These are phyloP conservation scores for Argentina silus DNA, from an alignment of 2,797 vertebrate species.

Conservation along the genomic window DNA sequence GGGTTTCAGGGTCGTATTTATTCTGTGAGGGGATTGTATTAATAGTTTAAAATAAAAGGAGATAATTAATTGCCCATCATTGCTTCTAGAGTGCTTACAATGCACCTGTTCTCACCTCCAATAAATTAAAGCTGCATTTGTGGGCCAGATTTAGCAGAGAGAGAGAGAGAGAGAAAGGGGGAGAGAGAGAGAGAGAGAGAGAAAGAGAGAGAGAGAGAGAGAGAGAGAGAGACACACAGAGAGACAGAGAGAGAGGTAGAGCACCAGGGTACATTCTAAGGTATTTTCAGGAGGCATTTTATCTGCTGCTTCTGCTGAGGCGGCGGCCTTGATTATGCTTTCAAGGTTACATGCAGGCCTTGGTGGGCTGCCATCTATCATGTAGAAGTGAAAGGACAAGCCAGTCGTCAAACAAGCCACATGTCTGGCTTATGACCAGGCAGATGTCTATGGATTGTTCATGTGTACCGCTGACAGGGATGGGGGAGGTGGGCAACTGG, in stretches of 20 bases:
- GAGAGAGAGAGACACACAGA: neutral
- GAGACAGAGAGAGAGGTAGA: neutral
- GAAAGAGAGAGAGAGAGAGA: slow-evolving; percentile 11
- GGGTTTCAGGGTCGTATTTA: neutral
- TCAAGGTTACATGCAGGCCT: slow-evolving; percentile 71
- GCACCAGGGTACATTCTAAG: slow-evolving; percentile 19
- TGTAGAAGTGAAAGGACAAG: slow-evolving; percentile 68
- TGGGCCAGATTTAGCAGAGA: slow-evolving; percentile 26
- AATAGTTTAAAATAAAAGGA: neutral
- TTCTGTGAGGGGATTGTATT: neutral
- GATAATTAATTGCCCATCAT: slow-evolving; percentile 22
- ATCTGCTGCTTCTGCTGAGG: slow-evolving; percentile 56
- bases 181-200: slow-evolving; percentile 13
- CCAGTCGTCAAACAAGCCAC: slow-evolving; percentile 63
- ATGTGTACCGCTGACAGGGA: slow-evolving; percentile 57
- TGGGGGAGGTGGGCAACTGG: neutral
- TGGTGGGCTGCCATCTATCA: slow-evolving; percentile 76
- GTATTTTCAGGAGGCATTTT: slow-evolving; percentile 51
- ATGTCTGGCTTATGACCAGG: slow-evolving; percentile 67
- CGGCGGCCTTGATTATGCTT: slow-evolving; percentile 61
- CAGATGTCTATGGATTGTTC: slow-evolving; percentile 61
- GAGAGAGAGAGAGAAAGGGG: slow-evolving; percentile 21
- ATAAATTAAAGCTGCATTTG: slow-evolving; percentile 32
- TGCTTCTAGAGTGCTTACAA: neutral
- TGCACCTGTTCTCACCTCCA: slow-evolving; percentile 15